Conservation (phyloP, 1,140 invertebrate species). For the Anagrus nilaparvatae region DNA sequence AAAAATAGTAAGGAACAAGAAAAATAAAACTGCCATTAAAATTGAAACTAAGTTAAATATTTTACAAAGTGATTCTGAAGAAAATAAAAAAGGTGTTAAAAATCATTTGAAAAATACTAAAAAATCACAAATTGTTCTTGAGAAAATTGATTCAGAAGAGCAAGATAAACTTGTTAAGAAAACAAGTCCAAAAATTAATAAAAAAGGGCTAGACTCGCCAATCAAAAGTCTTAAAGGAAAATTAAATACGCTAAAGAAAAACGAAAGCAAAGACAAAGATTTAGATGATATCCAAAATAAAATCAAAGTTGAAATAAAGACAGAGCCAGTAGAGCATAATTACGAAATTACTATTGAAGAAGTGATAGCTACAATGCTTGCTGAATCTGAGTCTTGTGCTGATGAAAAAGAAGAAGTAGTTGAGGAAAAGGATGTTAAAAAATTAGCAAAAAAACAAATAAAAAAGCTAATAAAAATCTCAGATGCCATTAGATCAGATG, state of each 20-base stretch:
- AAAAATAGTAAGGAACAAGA: conserved; percentile 17
- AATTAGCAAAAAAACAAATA: conserved; percentile 15
- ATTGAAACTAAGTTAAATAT: too few species aligned
- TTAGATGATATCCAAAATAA: conserved; percentile 13
- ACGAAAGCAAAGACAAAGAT: conserved; percentile 14
- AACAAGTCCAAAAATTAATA: conserved; percentile 27
- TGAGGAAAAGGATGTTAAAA: conserved; percentile 23
- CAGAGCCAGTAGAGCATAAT: conserved; percentile 13
- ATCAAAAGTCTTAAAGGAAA: conserved; percentile 7
- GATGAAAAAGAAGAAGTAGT: conserved; percentile 31
- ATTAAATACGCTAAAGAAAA: conserved; percentile 6
- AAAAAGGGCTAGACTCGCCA: conserved; percentile 17
- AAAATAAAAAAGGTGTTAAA: conserved; percentile 5
- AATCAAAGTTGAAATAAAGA: conserved; percentile 4
- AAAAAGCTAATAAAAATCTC: too few species aligned
- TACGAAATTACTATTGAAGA: conserved; percentile 38
- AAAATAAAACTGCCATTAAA: conserved; percentile 13
- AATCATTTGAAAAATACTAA: conserved; percentile 4
- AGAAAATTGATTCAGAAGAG: conserved; percentile 3
- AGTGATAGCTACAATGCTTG: conserved; percentile 37
- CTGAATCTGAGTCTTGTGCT: conserved; percentile 24
- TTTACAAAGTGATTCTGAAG: too few species aligned
- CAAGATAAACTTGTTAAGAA: conserved; percentile 3
- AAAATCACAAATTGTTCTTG: conserved; percentile 11
- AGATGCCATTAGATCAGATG: conserved; percentile 33